Base-by-base conservation (phyloP, 2,797 vertebrate species). In the Tokudaia muenninki region DNA sequence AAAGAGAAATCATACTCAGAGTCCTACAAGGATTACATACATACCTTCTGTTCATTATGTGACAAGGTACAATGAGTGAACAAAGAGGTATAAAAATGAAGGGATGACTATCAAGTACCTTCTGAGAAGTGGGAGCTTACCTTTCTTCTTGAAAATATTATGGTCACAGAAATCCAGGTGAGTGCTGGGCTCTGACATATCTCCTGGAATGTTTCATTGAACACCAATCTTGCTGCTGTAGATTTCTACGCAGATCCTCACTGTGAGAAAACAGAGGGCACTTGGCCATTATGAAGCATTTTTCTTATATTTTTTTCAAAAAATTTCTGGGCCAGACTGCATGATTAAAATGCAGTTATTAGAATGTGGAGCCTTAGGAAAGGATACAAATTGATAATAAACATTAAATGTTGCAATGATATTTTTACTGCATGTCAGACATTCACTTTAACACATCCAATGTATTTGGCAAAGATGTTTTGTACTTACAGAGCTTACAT, bases 11-110 rank as follows among this genome's bases (percentile, higher is more conserved):
- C 55, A 21, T 79, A 44, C 13, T 41, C 2, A 8, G 12, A 70
- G 29, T 0, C 4, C 34, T 61, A 8, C 4, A 34, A 50, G 4
- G 3, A 0, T 37, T 21, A 3, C 6, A 12, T 21, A 3, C 6
- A 12, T 0, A 7, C 1, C 50, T 21, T 67, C 13, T 61, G 37
- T n/a, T 37, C 13, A 78, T 86, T 63, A 74, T 12, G 4, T 74
- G 17, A 75, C 11, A 29, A 41, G 12, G 12, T 29, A 31, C 75
- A 77, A 63, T 37, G 10, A 59, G 52, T 37, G 17, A 50, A 86
- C 34, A 82, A 74, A 90, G 80, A 77, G 9, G 34, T 47, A 3
- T 55, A 84, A 29, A 72, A 89, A 88, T 44, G 4, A 6, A 72
- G 1, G 22, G 0, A 37, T 37, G 6, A 78, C 24, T 11, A 1